phyloP scores from a whole-genome alignment of 2,797 vertebrate species.

The Chaunax sp. region DNA sequence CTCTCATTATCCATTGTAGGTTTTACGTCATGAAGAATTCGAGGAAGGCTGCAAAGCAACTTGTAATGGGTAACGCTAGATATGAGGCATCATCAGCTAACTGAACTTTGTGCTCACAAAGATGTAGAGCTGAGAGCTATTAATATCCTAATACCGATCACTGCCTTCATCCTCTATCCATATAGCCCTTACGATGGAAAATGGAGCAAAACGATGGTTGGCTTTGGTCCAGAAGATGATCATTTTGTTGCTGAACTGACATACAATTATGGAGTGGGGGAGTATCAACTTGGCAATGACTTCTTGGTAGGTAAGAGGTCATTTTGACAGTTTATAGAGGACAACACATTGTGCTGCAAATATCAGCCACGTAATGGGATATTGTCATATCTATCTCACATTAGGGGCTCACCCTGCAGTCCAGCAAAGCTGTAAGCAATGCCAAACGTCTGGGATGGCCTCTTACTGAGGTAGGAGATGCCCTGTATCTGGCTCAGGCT shows the following conservation, averaged over 20 bases:
- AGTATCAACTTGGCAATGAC: constrained; percentile 93
- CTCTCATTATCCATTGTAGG: constrained; percentile 51
- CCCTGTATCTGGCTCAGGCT: constrained; percentile 88
- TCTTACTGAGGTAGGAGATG: constrained; percentile 84
- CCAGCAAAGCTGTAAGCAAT: constrained; percentile 90
- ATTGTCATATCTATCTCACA: neutral
- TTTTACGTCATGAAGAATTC: constrained; percentile 96
- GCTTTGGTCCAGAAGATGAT: constrained; percentile 92
- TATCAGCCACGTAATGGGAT: neutral
- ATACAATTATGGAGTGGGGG: constrained; percentile 95
- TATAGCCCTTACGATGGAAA: constrained; percentile 95
- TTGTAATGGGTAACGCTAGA: constrained; percentile 90
- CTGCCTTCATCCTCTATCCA: constrained; percentile 1
- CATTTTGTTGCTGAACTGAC: constrained; percentile 97
- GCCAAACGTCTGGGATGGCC: constrained; percentile 91
- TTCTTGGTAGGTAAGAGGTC: constrained; percentile 86
- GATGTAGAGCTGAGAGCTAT: neutral
- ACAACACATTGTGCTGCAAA: neutral
- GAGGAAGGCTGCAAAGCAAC: constrained; percentile 95
- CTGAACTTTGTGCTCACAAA: constrained; percentile 33
- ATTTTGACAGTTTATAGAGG: neutral
- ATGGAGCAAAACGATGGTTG: constrained; percentile 99
- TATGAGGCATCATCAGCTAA: neutral
- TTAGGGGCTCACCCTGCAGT: constrained; percentile 93
- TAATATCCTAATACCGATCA: constrained; percentile 2